Conservation (phyloP, 2,888 invertebrate genomes). For the Polydrusus cervinus region DNA sequence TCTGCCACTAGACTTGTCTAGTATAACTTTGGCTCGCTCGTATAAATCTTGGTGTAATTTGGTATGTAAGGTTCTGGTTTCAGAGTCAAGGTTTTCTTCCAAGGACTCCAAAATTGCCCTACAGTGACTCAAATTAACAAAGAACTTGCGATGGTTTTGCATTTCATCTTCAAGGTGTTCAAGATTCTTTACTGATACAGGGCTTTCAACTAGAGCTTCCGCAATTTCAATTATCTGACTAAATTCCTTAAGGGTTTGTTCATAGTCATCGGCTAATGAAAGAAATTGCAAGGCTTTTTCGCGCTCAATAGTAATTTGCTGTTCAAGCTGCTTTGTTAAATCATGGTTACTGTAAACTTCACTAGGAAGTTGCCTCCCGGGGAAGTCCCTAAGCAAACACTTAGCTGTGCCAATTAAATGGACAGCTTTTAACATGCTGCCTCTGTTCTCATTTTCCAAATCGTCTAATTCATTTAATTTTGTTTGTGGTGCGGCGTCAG, state of each 20-base stretch:
- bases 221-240: conserved; percentile 89
- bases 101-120: conserved; percentile 89
- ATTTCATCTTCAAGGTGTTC: conserved; percentile 91
- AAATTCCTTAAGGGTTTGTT: conserved; percentile 90
- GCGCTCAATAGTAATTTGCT: conserved; percentile 80
- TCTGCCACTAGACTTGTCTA: conserved; percentile 87
- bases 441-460: conserved; percentile 80
- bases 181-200: conserved; percentile 82
- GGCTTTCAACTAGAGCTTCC: conserved; percentile 85
- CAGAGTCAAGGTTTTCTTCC: conserved; percentile 87
- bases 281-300: conserved; percentile 85
- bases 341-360: conserved; percentile 81
- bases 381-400: conserved; percentile 79
- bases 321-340: conserved; percentile 80
- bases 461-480: conserved; percentile 82
- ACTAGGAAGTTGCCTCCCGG: conserved; percentile 80
- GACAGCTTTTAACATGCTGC: conserved; percentile 76
- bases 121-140: conserved; percentile 90
- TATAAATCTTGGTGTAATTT: conserved; percentile 85
- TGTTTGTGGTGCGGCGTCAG: conserved; percentile 79
- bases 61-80: conserved; percentile 83
- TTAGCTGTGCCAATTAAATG: conserved; percentile 79
- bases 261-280: conserved; percentile 88
- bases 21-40: conserved; percentile 81
- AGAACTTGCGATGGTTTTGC: conserved; percentile 91